These are phyloP conservation scores for Scophthalmus maximus DNA, from an alignment of 2,113 vertebrate genomes.

Conservation along the genomic window DNA sequence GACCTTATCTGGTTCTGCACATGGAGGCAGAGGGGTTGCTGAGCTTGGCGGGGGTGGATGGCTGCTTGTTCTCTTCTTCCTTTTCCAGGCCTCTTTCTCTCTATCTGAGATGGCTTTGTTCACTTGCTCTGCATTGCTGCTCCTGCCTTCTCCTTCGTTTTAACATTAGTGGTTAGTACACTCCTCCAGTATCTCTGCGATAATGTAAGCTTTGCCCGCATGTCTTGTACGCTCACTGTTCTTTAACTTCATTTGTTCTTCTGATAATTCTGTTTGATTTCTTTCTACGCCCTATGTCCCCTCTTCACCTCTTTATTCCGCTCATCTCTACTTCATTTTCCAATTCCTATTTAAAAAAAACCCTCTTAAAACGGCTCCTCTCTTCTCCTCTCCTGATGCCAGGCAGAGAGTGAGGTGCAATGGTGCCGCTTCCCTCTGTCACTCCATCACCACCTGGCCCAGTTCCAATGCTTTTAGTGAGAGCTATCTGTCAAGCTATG, in stretches of 20 bases:
- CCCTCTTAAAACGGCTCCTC: conserved; percentile 7
- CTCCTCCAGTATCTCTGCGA: conserved; percentile 19
- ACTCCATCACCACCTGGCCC: conserved; percentile 91
- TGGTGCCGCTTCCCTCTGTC: conserved; percentile 81
- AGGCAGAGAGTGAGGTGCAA: conserved; percentile 74
- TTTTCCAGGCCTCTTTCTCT: conserved; percentile 49
- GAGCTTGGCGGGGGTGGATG: conserved; percentile 75
- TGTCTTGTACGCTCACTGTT: conserved; percentile 31
- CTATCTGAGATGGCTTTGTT: conserved; percentile 50
- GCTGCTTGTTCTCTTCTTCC: conserved; percentile 72
- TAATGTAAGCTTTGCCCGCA: conserved; percentile 45
- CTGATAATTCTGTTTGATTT: conserved; percentile 38
- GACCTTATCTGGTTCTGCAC: conserved; percentile 93
- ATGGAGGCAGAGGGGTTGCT: conserved; percentile 82
- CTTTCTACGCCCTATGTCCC: conserved; percentile 3
- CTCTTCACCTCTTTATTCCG: too few species aligned
- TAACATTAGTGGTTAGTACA: conserved; percentile 8
- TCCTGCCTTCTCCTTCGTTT: conserved; percentile 27
- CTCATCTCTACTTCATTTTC: too few species aligned
- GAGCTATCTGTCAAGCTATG: conserved; percentile 98
- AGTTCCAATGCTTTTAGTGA: conserved; percentile 97
- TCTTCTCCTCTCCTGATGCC: neutral
- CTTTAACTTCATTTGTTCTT: conserved; percentile 22
- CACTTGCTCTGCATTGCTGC: conserved; percentile 14
- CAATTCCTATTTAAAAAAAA: too few species aligned